phyloP scores from a whole-genome alignment of 2,113 vertebrate genomes.

The Nyctibius bracteatus region DNA sequence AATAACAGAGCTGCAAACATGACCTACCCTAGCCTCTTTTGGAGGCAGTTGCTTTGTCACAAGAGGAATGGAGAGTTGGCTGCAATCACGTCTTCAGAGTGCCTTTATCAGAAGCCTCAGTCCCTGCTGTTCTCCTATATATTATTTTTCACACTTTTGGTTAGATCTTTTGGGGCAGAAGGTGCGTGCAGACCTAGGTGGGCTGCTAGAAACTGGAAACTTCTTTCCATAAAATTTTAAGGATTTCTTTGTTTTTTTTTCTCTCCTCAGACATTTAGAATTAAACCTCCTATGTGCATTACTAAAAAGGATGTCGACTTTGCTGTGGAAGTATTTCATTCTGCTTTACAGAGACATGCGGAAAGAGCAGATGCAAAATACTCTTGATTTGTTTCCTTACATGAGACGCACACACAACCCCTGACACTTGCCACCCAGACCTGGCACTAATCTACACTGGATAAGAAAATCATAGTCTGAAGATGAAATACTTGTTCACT shows the following conservation, averaged over 20 bases:
- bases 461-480: neutral
- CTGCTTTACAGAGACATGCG: conserved; percentile 76
- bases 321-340: conserved; percentile 81
- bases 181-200: neutral
- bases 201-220: neutral
- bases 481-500: neutral
- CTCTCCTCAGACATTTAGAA: conserved; percentile 83
- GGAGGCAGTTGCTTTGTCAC: neutral
- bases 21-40: neutral
- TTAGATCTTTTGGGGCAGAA: neutral
- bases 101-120: neutral
- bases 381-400: neutral
- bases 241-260: neutral
- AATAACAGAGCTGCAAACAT: neutral
- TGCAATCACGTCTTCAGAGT: neutral
- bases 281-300: conserved; percentile 92
- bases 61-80: neutral
- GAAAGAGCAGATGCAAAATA: conserved; percentile 60
- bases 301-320: conserved; percentile 85
- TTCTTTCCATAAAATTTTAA: neutral
- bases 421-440: too few species aligned
- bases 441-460: neutral
- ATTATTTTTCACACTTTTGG: neutral
- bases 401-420: fast-evolving
- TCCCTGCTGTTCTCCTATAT: neutral